Evolutionary conservation across 2,797 vertebrate genomes (phyloP).

Genomic region (Mormyrus proboscirostris): DNA sequence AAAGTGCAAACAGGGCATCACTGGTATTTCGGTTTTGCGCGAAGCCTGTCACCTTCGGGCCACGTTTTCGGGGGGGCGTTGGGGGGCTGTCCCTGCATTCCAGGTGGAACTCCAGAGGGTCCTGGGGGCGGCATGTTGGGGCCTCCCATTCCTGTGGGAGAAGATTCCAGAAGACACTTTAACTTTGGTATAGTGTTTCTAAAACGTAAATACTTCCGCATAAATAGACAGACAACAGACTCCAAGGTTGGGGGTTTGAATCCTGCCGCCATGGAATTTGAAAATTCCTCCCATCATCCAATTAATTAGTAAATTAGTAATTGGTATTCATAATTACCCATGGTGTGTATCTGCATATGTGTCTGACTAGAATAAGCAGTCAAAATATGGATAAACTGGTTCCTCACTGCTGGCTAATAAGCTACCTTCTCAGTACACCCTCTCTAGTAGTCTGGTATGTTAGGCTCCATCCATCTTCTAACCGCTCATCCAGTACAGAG

Average conservation of each 20-base stretch:
- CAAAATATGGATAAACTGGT: not conserved
- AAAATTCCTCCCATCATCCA: not conserved
- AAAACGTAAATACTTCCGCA: not conserved
- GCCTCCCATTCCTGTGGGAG: constrained; percentile 75
- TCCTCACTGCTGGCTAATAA: not conserved
- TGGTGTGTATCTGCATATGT: not conserved
- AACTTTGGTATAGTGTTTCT: not conserved
- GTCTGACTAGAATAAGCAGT: not conserved
- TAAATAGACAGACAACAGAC: not conserved
- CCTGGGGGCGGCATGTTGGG: constrained; percentile 90
- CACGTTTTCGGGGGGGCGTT: constrained; percentile 88
- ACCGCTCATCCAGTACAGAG: not conserved
- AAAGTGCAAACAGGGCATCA: not conserved
- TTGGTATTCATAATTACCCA: not conserved
- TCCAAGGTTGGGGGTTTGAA: not conserved
- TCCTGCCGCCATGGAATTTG: not conserved
- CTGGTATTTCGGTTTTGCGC: not conserved
- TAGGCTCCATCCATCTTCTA: not conserved
- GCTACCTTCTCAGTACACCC: not conserved
- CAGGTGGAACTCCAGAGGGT: constrained; percentile 83
- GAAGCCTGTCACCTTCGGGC: constrained; percentile 75
- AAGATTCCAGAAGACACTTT: not conserved
- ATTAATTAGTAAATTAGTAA: not conserved
- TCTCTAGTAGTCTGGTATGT: not conserved
- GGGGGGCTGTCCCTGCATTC: constrained; percentile 83